A percentile compares a stretch with the other conserved stretches of the same genome.
These are phyloP conservation scores for Thunnus albacares DNA, from an alignment of 2,797 vertebrate species.

Conservation along the genomic window DNA sequence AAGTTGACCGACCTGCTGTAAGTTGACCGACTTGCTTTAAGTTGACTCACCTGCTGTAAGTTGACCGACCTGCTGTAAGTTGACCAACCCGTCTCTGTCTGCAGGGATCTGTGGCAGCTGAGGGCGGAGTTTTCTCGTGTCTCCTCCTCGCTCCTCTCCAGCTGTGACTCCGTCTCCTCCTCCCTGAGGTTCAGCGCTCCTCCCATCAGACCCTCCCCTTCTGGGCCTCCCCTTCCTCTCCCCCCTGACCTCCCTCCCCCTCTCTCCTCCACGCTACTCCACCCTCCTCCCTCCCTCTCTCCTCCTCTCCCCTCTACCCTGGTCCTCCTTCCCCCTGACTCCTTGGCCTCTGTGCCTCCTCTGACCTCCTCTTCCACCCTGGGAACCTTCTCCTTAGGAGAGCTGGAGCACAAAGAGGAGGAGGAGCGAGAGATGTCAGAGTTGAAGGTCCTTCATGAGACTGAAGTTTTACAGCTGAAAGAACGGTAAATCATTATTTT, in stretches of 20 bases:
- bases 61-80: background rate
- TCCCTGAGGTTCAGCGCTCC: constrained; percentile 39
- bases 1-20: too few species aligned
- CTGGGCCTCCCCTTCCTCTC: background rate
- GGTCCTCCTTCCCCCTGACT: constrained; percentile 42
- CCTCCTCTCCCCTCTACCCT: constrained; percentile 49
- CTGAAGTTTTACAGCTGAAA: constrained; percentile 77
- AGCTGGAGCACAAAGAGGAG: constrained; percentile 70
- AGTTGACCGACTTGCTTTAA: too few species aligned
- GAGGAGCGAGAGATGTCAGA: constrained; percentile 62
- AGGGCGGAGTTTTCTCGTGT: constrained; percentile 89
- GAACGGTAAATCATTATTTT: constrained; percentile 77
- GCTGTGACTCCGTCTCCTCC: constrained; percentile 80
- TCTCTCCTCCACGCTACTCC: constrained; percentile 16
- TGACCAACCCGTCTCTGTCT: background rate
- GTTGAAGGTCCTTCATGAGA: constrained; percentile 59
- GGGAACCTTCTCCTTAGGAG: constrained; percentile 69
- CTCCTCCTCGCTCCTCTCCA: constrained; percentile 88
- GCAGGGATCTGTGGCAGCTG: constrained; percentile 91
- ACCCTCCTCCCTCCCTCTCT: background rate
- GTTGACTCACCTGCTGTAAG: background rate
- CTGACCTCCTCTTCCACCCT: constrained; percentile 49
- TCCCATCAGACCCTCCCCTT: constrained; percentile 2
- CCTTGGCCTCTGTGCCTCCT: background rate
- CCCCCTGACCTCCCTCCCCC: constrained; percentile 44